Percentiles rank a stretch among this genome's conserved stretches.
phyloP scores from a whole-genome alignment of 2,888 invertebrate species.

The Pachliopta kotzebuea region DNA sequence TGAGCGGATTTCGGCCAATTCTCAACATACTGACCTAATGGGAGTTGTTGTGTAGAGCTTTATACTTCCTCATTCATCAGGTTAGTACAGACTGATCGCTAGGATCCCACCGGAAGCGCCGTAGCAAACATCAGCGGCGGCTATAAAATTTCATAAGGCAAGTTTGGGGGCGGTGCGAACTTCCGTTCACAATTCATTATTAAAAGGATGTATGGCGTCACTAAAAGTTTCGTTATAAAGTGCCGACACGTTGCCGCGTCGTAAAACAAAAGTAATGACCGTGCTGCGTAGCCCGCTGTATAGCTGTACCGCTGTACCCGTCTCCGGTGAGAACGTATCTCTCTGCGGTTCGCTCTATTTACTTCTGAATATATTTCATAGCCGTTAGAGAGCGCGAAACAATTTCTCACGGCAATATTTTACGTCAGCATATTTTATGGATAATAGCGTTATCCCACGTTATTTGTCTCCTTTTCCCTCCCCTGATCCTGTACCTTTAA shows the following conservation, averaged over 20 bases:
- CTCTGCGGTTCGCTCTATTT: constrained; percentile 31
- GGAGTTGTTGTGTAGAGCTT: too few species aligned
- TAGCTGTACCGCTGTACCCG: constrained; percentile 35
- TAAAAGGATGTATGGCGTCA: constrained; percentile 37
- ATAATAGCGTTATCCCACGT: constrained; percentile 17
- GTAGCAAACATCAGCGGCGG: constrained; percentile 5
- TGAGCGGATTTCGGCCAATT: too few species aligned
- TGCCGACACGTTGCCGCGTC: constrained; percentile 50
- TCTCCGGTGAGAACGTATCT: constrained; percentile 33
- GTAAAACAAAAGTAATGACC: constrained; percentile 57
- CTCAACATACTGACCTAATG: too few species aligned
- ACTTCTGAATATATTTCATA: constrained; percentile 29
- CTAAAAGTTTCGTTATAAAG: constrained; percentile 45
- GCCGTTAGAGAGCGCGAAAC: constrained; percentile 26
- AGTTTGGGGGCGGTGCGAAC: constrained; percentile 16
- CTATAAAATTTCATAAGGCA: constrained; percentile 18
- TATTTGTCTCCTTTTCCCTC: constrained; percentile 17
- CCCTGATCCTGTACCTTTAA: not conserved
- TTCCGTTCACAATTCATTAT: constrained; percentile 30
- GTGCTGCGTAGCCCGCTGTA: constrained; percentile 37
- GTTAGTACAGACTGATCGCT: too few species aligned
- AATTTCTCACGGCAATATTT: constrained; percentile 28
- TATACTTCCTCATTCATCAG: too few species aligned
- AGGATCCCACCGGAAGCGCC: too few species aligned
- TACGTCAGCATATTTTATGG: constrained; percentile 26